Base-by-base conservation (phyloP, 2,888 invertebrate genomes). In the Pherbina coryleti region DNA sequence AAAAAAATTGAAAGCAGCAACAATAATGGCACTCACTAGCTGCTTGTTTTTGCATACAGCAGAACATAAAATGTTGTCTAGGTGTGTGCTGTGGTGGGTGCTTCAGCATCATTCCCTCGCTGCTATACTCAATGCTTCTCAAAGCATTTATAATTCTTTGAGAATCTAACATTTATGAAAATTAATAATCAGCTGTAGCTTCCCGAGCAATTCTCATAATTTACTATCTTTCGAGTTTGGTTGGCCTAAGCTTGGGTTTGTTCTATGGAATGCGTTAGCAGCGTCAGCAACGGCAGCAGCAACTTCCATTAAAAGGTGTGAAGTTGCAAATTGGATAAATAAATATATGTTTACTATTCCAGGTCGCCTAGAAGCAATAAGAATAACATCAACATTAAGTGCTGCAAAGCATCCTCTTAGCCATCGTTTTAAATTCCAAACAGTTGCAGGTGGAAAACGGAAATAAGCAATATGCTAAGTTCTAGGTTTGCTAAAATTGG, bases 151-250 rank as follows among this genome's bases (percentile, higher is more conserved):
- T 64, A 64, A 28, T 51, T 69, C 28, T 49, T 69, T 69, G 49
- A 69, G 69, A 69, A 51, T 69, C 49, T 69, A 69, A 69, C 25
- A 69, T 69, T 51, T 69, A 51, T 28, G 69, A 44, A 69, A 69
- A 69, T 28, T 51, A 69, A 69, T 69, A 69, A 69, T 25, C 28
- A 5, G 28, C 49, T 14, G 9, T 17, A 51, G 51, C 69, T 19
- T 37, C 69, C 51, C 69, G 60, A 28, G 28, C 31, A 51, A 28
- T 31, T n/a, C n/a, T 31, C 5, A 34, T 34, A 28, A 28, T 62
- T 22, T 17, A 28, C 64, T 31, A 37, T 17, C 14, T 11, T 51
- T 14, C 11, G 28, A 14, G 5, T 28, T 14, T 19, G 49, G 22
- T 9, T 19, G 66, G 60, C 31, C 37, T 14, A 3, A 37, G 37